phyloP scores from a whole-genome alignment of 2,113 vertebrate species.

The Crotalus viridis region DNA sequence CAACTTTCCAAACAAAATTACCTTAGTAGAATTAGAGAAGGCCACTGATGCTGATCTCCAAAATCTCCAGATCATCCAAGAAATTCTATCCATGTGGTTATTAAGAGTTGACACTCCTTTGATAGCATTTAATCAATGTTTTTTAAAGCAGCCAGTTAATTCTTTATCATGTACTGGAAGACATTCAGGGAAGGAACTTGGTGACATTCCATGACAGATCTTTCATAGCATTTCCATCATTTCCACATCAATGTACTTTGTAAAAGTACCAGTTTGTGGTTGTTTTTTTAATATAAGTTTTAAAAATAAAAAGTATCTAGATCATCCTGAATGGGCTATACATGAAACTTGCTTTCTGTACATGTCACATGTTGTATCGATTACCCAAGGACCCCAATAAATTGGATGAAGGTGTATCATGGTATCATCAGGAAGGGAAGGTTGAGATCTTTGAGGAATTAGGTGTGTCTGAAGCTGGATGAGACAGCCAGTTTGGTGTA shows the following conservation, averaged over 20 bases:
- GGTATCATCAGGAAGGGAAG: background rate
- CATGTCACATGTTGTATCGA: background rate
- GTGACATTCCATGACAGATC: background rate
- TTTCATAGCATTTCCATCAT: background rate
- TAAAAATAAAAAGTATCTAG: background rate
- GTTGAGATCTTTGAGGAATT: background rate
- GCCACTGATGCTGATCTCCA: background rate
- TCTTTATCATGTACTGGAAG: background rate
- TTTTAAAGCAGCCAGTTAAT: background rate
- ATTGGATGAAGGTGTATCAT: background rate
- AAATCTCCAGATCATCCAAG: background rate
- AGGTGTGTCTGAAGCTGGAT: background rate
- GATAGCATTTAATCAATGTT: background rate
- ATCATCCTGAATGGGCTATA: background rate
- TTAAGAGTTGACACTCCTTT: background rate
- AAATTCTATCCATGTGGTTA: background rate
- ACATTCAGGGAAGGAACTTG: background rate
- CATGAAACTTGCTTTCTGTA: background rate
- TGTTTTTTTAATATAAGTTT: background rate
- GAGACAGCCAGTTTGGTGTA: background rate
- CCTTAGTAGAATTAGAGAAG: background rate
- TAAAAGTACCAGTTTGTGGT: background rate
- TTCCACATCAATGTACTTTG: background rate
- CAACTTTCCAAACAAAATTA: background rate
- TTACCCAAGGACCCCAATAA: background rate